Percentiles rank a stretch among this genome's conserved stretches.
Conservation (phyloP, 2,113 vertebrate species). For the Triplophysa siluroides region DNA sequence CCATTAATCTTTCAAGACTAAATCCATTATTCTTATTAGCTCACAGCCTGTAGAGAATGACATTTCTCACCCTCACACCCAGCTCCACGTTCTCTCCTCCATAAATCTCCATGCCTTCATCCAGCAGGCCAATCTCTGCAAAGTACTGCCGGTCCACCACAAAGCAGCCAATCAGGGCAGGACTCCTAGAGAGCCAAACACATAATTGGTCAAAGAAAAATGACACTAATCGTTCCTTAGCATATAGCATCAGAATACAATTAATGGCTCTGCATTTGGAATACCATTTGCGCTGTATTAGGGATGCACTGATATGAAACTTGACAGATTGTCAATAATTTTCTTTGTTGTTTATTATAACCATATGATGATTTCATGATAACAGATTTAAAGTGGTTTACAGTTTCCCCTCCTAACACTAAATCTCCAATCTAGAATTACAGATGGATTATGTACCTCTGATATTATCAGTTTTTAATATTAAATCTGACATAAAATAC, state of each 20-base stretch:
- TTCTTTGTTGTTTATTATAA: too few relatives aligned
- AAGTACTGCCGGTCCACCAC: conserved; percentile 96
- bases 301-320: too few relatives aligned
- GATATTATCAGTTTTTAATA: too few relatives aligned
- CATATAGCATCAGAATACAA: too few relatives aligned
- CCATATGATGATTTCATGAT: too few relatives aligned
- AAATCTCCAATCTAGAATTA: too few relatives aligned
- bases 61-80: conserved; percentile 88
- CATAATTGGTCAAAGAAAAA: background rate
- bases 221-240: background rate
- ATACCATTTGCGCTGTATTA: too few relatives aligned
- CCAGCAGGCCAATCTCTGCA: conserved; percentile 94
- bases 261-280: background rate
- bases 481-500: too few relatives aligned
- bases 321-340: too few relatives aligned
- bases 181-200: conserved; percentile 80
- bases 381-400: too few relatives aligned
- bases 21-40: conserved; percentile 61
- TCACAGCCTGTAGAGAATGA: conserved; percentile 40
- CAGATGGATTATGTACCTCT: too few relatives aligned
- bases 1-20: conserved; percentile 56
- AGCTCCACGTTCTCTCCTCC: conserved; percentile 98
- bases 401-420: too few relatives aligned
- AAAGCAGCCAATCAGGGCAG: conserved; percentile 98
- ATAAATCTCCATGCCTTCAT: conserved; percentile 98